Evolutionary conservation across 1,140 invertebrate genomes (phyloP), one percentile per base, ranked within the genome.

Genomic region (Nilaparvata lugens): DNA sequence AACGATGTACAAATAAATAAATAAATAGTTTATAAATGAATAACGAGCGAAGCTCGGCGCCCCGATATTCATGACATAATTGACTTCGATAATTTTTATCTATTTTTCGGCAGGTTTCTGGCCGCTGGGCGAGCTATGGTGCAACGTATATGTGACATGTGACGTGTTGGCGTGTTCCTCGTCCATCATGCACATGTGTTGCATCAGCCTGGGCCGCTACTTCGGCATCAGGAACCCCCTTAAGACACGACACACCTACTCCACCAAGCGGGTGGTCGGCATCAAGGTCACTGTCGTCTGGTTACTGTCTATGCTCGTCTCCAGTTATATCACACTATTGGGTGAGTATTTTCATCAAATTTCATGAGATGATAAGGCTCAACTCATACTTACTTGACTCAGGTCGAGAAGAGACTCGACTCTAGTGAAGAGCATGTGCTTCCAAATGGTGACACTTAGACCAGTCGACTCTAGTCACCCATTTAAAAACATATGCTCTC

Each of bases 141-240:
- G 94, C 75, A 93, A 93, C 71, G 82, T 96, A 35, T 96, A 95
- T 80, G 89, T 92, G 52, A 94, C 93, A 2, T 92, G 89, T 64
- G 94, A 97, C 73, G 93, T 97, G n/a, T 77, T 96, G 28, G 90
- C 93, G 56, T 97, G 94, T 70, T 93, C 91, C 0, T 88, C 91
- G 6, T 93, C 89, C 67, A 97, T 97, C 70, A 88, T 95, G 83
- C 95, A 97, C 80, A 96, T 97, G 92, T 95, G 93, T 72, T 94
- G 93, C 75, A 97, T 97, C 72, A 93, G 89, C 38, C 79, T 97
- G 63, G 92, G 93, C 62, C 83, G 94, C 67, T 97, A 95, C 74
- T 73, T 95, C 60, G 92, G 92, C 43, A 95, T 97, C 60, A 79
- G 91, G 31, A 91, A 92, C 74, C 94, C 94, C 0, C 74, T 97